Evolutionary conservation across 2,797 vertebrate species (phyloP).

Genomic region (Hyperoplus immaculatus): DNA sequence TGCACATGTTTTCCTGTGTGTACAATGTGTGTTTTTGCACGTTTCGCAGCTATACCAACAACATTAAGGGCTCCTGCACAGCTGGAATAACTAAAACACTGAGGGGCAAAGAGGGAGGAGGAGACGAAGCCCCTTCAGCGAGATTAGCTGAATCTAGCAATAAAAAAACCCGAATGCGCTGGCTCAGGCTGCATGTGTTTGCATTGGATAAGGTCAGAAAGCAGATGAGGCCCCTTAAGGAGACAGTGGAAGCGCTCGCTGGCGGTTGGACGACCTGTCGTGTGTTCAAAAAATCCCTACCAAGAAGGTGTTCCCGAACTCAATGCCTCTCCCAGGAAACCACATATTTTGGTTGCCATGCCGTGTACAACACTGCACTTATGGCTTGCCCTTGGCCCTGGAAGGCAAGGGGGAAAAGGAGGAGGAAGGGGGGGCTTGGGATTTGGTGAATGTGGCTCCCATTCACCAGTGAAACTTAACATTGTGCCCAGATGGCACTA

Average conservation of each 20-base stretch:
- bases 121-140: slow-evolving; percentile 37
- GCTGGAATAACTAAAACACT: slow-evolving; percentile 82
- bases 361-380: slow-evolving; percentile 59
- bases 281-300: slow-evolving; percentile 50
- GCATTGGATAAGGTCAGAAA: slow-evolving; percentile 68
- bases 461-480: slow-evolving; percentile 70
- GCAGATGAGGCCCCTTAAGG: slow-evolving; percentile 61
- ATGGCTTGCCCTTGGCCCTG: slow-evolving; percentile 63
- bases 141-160: slow-evolving; percentile 83
- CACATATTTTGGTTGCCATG: slow-evolving; percentile 61
- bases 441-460: slow-evolving; percentile 65
- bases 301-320: slow-evolving; percentile 60
- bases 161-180: slow-evolving; percentile 68
- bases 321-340: slow-evolving; percentile 54
- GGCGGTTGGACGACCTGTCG: slow-evolving; percentile 51
- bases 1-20: slow-evolving; percentile 74
- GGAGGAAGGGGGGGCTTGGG: slow-evolving; percentile 8
- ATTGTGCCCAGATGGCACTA: slow-evolving; percentile 81
- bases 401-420: slow-evolving; percentile 40
- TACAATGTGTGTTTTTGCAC: slow-evolving; percentile 76
- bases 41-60: slow-evolving; percentile 83
- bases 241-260: slow-evolving; percentile 58
- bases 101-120: slow-evolving; percentile 71
- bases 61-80: slow-evolving; percentile 81
- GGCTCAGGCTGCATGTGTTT: slow-evolving; percentile 71